phyloP scores from a whole-genome alignment of 2,113 vertebrate species.

The Puntigrus tetrazona region DNA sequence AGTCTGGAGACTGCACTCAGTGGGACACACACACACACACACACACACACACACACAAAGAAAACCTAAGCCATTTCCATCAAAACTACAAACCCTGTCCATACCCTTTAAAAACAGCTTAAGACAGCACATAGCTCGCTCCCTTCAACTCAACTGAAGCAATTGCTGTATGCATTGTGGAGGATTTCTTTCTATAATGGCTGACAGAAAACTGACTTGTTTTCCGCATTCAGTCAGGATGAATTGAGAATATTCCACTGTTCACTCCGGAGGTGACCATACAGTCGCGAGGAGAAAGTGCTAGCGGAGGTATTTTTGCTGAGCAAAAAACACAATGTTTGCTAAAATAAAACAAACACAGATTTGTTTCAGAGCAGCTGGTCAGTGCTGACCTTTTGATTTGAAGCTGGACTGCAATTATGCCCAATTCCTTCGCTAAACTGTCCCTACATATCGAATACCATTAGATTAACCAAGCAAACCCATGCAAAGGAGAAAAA shows the following conservation, averaged over 20 bases:
- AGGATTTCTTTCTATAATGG: slow-evolving; percentile 1
- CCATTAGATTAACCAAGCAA: slow-evolving; percentile 12
- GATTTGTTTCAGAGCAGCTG: slow-evolving; percentile 24
- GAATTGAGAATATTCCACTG: slow-evolving; percentile 17
- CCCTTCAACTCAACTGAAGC: background rate
- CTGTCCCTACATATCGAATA: background rate
- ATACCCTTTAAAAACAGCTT: slow-evolving; percentile 7
- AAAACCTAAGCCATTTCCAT: background rate
- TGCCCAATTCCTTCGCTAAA: background rate
- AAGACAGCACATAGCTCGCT: slow-evolving; percentile 9
- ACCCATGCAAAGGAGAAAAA: no score
- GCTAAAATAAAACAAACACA: background rate
- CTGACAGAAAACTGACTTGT: slow-evolving; percentile 3
- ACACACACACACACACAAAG: background rate
- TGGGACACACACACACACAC: slow-evolving; percentile 1
- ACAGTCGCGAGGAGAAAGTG: slow-evolving; percentile 13
- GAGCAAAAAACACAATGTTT: slow-evolving; percentile 1
- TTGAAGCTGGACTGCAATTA: slow-evolving; percentile 12
- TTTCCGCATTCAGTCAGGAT: background rate
- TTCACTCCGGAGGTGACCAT: slow-evolving; percentile 4
- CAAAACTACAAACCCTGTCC: background rate
- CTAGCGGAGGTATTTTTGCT: background rate
- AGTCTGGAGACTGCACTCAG: slow-evolving; percentile 29
- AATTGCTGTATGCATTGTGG: background rate
- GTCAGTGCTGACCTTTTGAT: slow-evolving; percentile 34